Evolutionary conservation across 1,140 invertebrate genomes (phyloP).

Genomic region (Penaeus vannamei): DNA sequence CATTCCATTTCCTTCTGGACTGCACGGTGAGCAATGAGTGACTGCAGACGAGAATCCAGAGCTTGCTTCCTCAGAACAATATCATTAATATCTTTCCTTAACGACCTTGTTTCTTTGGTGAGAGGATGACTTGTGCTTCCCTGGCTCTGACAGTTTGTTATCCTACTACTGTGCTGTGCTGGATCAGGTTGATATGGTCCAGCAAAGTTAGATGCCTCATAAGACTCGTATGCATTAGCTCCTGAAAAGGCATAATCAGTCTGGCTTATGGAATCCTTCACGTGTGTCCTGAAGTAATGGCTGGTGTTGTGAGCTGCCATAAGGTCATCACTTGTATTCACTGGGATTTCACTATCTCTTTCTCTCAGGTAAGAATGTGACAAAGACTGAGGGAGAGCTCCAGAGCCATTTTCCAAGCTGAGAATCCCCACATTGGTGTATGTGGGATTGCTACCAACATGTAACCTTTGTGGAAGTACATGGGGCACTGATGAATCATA

Average conservation of each 20-base stretch:
- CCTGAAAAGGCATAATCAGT: slow-evolving; percentile 14
- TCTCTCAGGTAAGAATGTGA: slow-evolving; percentile 5
- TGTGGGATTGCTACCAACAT: background rate
- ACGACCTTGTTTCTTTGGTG: slow-evolving; percentile 53
- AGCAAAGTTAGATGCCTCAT: background rate
- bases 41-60: slow-evolving; percentile 51
- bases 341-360: background rate
- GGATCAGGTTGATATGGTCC: background rate
- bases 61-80: slow-evolving; percentile 56
- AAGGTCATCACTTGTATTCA: background rate
- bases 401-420: background rate
- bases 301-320: too few species aligned
- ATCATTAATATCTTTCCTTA: slow-evolving; percentile 58
- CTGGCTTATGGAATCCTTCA: slow-evolving; percentile 34
- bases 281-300: background rate
- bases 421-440: background rate
- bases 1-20: slow-evolving; percentile 37
- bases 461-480: background rate
- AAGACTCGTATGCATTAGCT: slow-evolving; percentile 2
- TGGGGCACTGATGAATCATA: background rate
- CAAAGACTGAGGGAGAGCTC: background rate
- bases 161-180: background rate
- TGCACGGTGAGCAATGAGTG: slow-evolving; percentile 58
- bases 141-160: background rate
- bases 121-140: slow-evolving; percentile 40